Base-by-base conservation (phyloP, 92 coral and sea anemone genomes). In the Isaurus tuberculatus region DNA sequence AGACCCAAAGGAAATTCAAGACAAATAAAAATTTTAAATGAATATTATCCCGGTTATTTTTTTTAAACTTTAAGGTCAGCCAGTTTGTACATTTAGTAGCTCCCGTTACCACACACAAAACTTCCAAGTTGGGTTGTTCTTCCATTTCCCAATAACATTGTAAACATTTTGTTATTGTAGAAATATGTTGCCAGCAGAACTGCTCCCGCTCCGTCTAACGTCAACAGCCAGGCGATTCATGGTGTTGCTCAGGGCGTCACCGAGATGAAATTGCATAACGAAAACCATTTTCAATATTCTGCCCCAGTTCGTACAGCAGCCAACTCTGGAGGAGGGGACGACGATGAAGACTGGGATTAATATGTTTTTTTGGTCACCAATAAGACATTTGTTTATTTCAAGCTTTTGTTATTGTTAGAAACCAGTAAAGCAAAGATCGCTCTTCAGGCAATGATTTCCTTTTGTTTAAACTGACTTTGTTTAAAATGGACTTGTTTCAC, bases 301-400 rank as follows among this genome's bases (percentile, higher is more conserved):
- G 55, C 25, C 8, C 51, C 33, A 34, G 68, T 10, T 5, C 70
- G 70, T 13, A 70, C 82, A 7, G 29, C 67, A 22, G 81, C 55
- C 42, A 55, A 30, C 13, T 31, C 67, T 31, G 81, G 66, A 75
- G 68, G 51, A n/a, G 70, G 2, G 44, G 36, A 77, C 17, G 82
- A 77, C 15, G 82, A 77, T 22, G 82, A 77, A 61, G 70, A 77
- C 82, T 77, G 82, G 82, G 82, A 77, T 67, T 77, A 58, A 43
- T 9, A 2, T 51, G 1, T 22, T 3, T 22, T 55, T 22, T n/a
- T 17, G 1, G 63, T n/a, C n/a, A 4, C 63, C 5, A 26, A 4
- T 26, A 19, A 55, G 26, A n/a, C 8, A 17, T 8, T 55, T 8
- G 23, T 55, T 55, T 20, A 4, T 3, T 19, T 55, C n/a, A n/a